These are phyloP conservation scores for Hylaeus volcanicus DNA, from an alignment of 1,140 invertebrate genomes.

Conservation along the genomic window DNA sequence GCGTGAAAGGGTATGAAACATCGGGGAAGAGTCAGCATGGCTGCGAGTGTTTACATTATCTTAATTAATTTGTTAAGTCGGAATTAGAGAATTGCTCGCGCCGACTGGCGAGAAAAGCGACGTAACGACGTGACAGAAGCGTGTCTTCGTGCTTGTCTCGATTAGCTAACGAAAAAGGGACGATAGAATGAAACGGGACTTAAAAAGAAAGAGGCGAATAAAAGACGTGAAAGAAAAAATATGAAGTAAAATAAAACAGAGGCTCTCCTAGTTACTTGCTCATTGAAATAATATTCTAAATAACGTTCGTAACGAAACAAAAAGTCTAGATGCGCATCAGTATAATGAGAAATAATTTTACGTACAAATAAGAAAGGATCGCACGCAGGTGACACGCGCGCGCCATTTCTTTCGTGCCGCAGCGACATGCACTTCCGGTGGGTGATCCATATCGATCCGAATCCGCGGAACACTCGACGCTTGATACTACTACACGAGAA, in stretches of 20 bases:
- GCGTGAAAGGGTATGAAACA: background rate
- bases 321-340: conserved; percentile 67
- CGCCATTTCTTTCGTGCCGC: background rate
- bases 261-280: conserved; percentile 69
- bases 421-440: background rate
- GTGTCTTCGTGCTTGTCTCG: conserved; percentile 31
- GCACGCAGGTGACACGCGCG: conserved; percentile 32
- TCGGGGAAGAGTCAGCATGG: background rate
- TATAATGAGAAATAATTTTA: conserved; percentile 67
- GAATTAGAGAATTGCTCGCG: conserved; percentile 43
- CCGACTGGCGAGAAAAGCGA: conserved; percentile 40
- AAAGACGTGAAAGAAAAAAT: conserved; percentile 14
- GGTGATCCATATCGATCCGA: conserved; percentile 37
- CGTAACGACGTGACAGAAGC: conserved; percentile 20
- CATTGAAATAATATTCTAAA: conserved; percentile 74
- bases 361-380: conserved; percentile 66
- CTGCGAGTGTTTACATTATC: conserved; percentile 36
- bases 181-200: conserved; percentile 1
- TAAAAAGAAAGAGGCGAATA: conserved; percentile 15
- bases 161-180: conserved; percentile 8
- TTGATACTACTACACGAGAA: conserved; percentile 14
- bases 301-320: conserved; percentile 68
- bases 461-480: background rate
- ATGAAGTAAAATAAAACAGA: conserved; percentile 37
- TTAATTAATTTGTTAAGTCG: conserved; percentile 20